These are phyloP conservation scores for Lasioglossum figueresi DNA, from an alignment of 2,888 invertebrate genomes.

Conservation along the genomic window DNA sequence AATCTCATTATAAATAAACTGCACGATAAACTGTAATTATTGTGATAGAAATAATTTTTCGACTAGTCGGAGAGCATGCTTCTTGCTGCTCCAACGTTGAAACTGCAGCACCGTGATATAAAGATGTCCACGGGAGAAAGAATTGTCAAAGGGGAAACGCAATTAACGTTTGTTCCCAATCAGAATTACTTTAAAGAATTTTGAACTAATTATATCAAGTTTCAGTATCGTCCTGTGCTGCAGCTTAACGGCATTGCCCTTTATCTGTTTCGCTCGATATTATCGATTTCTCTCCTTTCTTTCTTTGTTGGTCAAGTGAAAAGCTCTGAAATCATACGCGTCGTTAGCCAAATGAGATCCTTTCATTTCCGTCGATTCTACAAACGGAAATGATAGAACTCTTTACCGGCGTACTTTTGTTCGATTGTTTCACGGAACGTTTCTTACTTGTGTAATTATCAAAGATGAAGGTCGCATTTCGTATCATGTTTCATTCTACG, in stretches of 20 bases:
- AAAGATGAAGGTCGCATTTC: conserved; percentile 12
- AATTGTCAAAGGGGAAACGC: neutral
- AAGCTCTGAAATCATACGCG: conserved; percentile 55
- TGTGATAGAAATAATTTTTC: neutral
- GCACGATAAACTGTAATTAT: neutral
- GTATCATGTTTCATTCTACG: neutral
- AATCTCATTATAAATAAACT: too few relatives aligned
- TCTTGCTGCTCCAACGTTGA: neutral
- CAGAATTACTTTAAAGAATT: neutral
- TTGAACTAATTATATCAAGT: conserved; percentile 22
- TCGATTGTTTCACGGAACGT: conserved; percentile 32
- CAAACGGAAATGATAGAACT: conserved; percentile 46
- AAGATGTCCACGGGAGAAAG: neutral
- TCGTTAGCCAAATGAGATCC: conserved; percentile 64
- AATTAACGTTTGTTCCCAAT: conserved; percentile 8
- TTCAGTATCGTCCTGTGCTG: neutral
- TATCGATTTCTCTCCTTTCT: conserved; percentile 47
- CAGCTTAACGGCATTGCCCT: conserved; percentile 37
- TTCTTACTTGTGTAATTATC: conserved; percentile 32
- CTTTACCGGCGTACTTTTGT: conserved; percentile 22
- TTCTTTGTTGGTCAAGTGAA: conserved; percentile 34
- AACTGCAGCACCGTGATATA: neutral
- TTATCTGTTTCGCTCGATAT: conserved; percentile 47
- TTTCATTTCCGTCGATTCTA: conserved; percentile 43
- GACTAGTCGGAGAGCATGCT: neutral